Evolutionary conservation across 2,888 invertebrate genomes (phyloP), one percentile per base, ranked within the genome.

Genomic region (Scelioninae gen. 2): DNA sequence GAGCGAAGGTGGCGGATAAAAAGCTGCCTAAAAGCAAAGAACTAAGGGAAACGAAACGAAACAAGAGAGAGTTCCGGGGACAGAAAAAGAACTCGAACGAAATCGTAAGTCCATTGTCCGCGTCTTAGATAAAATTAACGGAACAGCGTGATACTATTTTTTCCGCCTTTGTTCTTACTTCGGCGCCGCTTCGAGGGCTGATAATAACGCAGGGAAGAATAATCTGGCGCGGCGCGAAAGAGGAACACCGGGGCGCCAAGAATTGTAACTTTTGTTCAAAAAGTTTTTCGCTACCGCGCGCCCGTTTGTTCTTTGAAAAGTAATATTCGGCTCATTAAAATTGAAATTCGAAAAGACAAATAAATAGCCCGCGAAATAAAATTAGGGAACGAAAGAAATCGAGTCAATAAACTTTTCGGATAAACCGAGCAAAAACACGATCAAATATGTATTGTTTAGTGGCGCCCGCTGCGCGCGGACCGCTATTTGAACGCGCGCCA

Each of bases 101-200:
- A 41, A 50, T 67, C 16, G 43, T 41, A 67, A 48, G 50, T 22
- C 58, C 58, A 50, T 67, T 67, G 67, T 58, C 18, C 45, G 33
- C 15, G 25, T 15, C 41, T 67, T 58, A 50, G 67, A 48, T 41
- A 50, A 58, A 67, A 58, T 67, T 67, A 67, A 67, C 41, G 19
- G 31, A 50, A 67, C 28, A 50, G n/a, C 37, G 46, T 15, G 33
- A 55, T 22, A n/a, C 15, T 25, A 13, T 28, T 46, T 45, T 41
- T 35, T 35, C 25, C 6, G n/a, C 31, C 19, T 58, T 60, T 35
- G 33, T 43, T 55, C n/a, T n/a, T 61, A 2, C 48, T 41, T 48
- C 28, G 16, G 28, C 11, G 15, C 35, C 18, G 6, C 43, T 57
- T 57, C 15, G 31, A 55, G 43, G 57, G 48, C 55, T 19, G 37